A percentile compares a stretch with the other conserved stretches of the same genome.
Evolutionary conservation across 2,113 vertebrate genomes (phyloP).

Genomic region (Herpailurus yagouaroundi): DNA sequence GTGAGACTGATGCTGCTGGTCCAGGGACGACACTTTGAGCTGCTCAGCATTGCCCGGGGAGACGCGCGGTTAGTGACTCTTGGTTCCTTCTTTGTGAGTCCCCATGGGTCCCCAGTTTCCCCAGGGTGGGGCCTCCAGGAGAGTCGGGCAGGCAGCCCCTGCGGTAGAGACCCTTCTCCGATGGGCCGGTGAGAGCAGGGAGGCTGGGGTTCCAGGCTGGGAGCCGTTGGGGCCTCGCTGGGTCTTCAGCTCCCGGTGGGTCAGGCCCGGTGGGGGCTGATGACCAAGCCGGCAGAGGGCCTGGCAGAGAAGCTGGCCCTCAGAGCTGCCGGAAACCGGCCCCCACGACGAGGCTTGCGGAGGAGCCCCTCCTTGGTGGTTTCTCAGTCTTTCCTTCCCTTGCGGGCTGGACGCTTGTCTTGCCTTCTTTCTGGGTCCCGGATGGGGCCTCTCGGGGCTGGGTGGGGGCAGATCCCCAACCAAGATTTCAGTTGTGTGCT

Average conservation of each 20-base stretch:
- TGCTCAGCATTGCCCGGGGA: rapidly evolving
- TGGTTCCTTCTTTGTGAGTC: not conserved
- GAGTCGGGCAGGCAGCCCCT: rapidly evolving
- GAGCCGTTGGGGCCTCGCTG: rapidly evolving
- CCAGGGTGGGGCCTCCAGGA: rapidly evolving
- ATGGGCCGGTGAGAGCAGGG: not conserved
- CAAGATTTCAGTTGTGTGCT: rapidly evolving
- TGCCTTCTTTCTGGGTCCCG: not conserved
- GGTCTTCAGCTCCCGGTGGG: rapidly evolving
- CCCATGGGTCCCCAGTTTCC: not conserved
- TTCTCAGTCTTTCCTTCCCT: not conserved
- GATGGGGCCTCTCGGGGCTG: not conserved
- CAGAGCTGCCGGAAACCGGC: not conserved
- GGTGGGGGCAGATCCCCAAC: not conserved
- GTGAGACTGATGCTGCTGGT: not conserved
- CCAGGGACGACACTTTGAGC: not conserved
- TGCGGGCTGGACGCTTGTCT: not conserved
- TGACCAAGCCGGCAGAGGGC: rapidly evolving
- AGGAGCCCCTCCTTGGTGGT: not conserved
- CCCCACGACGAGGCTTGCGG: not conserved
- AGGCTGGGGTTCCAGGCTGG: not conserved
- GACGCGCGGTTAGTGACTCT: rapidly evolving
- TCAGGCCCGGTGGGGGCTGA: not conserved
- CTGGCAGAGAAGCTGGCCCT: not conserved
- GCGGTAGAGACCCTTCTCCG: not conserved